These are phyloP conservation scores for Drosophila melanogaster DNA, from an alignment of 1,140 invertebrate genomes.

Conservation along the genomic window DNA sequence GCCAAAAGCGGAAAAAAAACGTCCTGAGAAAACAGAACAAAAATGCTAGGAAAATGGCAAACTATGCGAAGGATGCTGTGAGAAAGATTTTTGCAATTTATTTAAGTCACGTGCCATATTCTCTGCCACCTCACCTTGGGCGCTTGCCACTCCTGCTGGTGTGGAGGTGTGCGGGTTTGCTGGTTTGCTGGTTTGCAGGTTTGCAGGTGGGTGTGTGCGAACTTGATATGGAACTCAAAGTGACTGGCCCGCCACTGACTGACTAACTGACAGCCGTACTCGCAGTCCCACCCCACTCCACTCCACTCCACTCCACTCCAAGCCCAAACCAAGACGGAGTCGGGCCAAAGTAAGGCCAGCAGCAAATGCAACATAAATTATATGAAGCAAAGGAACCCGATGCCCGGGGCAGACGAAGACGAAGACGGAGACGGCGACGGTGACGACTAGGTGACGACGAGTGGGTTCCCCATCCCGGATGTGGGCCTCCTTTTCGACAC, in stretches of 20 bases:
- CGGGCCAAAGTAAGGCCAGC: slow-evolving; percentile 73
- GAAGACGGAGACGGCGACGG: too few relatives aligned
- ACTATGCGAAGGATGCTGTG: slow-evolving; percentile 76
- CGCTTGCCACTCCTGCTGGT: slow-evolving; percentile 16
- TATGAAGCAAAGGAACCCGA: slow-evolving; percentile 70
- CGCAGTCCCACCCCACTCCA: background rate
- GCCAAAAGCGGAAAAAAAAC: slow-evolving; percentile 7
- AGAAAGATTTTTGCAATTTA: slow-evolving; percentile 82
- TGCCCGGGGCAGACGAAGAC: slow-evolving; percentile 31
- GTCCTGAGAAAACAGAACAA: too few relatives aligned
- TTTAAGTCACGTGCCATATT: slow-evolving; percentile 81
- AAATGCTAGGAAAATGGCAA: slow-evolving; percentile 13
- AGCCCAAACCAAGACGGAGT: slow-evolving; percentile 32
- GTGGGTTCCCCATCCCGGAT: background rate
- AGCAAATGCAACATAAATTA: slow-evolving; percentile 82
- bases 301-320: background rate
- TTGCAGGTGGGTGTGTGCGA: slow-evolving; percentile 12
- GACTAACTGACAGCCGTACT: slow-evolving; percentile 40
- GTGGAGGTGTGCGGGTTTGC: background rate
- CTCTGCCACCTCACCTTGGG: slow-evolving; percentile 40
- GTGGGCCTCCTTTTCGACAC: background rate
- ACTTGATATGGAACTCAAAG: slow-evolving; percentile 81
- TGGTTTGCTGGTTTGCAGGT: background rate
- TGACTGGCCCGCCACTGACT: slow-evolving; percentile 69
- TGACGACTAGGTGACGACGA: too few relatives aligned